phyloP scores from a whole-genome alignment of 2,888 invertebrate species.

The Agonopterix arenella region DNA sequence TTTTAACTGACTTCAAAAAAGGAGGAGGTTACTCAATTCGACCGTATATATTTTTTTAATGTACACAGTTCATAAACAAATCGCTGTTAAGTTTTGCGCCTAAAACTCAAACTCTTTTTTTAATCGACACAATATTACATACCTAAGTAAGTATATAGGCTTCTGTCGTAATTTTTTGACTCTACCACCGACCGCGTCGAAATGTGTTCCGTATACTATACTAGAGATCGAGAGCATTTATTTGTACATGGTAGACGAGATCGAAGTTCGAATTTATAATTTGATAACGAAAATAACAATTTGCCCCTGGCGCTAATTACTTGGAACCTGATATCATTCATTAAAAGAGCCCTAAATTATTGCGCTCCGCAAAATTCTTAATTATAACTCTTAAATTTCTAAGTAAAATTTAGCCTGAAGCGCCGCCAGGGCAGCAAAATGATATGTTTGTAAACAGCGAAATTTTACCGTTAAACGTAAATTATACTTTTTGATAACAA shows the following conservation, averaged over 20 bases:
- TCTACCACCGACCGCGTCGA: too few species aligned
- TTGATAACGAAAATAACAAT: slow-evolving; percentile 60
- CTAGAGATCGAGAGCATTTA: slow-evolving; percentile 4
- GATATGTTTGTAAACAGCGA: slow-evolving; percentile 72
- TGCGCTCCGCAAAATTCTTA: slow-evolving; percentile 72
- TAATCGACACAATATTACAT: too few species aligned
- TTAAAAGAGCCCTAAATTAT: slow-evolving; percentile 73
- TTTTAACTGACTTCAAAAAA: too few species aligned
- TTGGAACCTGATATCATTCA: slow-evolving; percentile 72
- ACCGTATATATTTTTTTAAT: too few species aligned
- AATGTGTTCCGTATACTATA: too few species aligned
- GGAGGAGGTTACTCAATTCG: too few species aligned
- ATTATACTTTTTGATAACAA: slow-evolving; percentile 53
- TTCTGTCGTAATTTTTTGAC: too few species aligned
- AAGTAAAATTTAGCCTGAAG: slow-evolving; percentile 70
- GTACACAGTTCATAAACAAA: too few species aligned
- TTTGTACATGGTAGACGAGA: neutral
- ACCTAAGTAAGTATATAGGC: too few species aligned
- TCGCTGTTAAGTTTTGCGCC: too few species aligned
- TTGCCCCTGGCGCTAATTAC: slow-evolving; percentile 68
- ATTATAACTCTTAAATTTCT: slow-evolving; percentile 77
- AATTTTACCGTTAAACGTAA: slow-evolving; percentile 61
- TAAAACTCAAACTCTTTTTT: too few species aligned
- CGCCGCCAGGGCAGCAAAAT: slow-evolving; percentile 64
- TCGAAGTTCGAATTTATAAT: neutral